Base-by-base conservation (phyloP, 35 echinoderm and acorn worm species). In the Apostichopus californicus region DNA sequence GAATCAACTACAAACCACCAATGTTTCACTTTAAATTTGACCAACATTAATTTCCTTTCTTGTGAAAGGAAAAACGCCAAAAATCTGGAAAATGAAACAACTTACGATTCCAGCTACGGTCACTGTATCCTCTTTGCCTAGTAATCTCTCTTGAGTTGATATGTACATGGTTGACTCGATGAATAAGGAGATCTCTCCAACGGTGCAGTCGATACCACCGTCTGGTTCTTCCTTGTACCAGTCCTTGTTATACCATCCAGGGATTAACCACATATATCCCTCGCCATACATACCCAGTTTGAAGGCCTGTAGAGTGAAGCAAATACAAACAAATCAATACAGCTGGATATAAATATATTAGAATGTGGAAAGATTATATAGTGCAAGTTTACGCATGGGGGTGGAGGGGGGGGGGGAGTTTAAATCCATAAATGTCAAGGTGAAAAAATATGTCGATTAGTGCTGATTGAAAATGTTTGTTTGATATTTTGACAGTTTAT, bases 181-280 rank as follows among this genome's bases (percentile, higher is more conserved):
- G 5, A 71, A 57, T 6, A 65, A 20, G 1, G 12, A 20, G 8
- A 92, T 23, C 79, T 92, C 56, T 13, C 83, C 78, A 1, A 21
- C 25, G 79, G 90, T 23, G 15, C 90, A 92, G 54, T 83, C 79
- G 14, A 92, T 11, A 21, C 8, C 6, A 52, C 55, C 25, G 26
- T 92, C 56, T 8, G 61, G 52, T 9, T 81, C 22, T 15, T 15
- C 9, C 12, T 61, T 61, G n/a, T 81, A 81, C 90, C 90, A 92
- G 17, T 25, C 77, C 17, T 81, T 54, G 21, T 28, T n/a, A 52
- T 82, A 92, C 90, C 79, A 81, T 4, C 90, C 90, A 24, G 80
- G 17, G 6, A 83, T 23, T 21, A 92, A 14, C 90, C 90, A 92
- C 25, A 92, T 60, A 54, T 92, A 92, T 25, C 79, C 90, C 18